These are phyloP conservation scores for Pseudomugil gertrudae DNA, from an alignment of 2,797 vertebrate genomes.

Conservation along the genomic window DNA sequence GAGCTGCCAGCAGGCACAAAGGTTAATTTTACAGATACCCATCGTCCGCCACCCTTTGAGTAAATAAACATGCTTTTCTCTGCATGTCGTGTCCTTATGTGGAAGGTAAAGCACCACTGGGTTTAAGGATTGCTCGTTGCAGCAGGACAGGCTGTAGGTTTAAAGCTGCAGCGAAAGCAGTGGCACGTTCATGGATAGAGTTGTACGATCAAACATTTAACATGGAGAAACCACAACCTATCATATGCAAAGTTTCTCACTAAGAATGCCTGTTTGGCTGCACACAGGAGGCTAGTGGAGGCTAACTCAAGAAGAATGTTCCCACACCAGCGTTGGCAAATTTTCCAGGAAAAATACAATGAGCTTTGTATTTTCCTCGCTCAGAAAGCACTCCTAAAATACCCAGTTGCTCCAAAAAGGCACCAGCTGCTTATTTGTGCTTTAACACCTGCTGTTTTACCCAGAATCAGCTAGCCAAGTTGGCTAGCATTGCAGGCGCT, in stretches of 20 bases:
- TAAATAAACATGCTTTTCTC: constrained; percentile 71
- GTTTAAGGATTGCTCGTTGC: background rate
- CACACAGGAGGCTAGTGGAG: background rate
- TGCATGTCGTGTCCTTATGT: constrained; percentile 8
- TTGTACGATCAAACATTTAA: background rate
- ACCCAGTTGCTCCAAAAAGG: constrained; percentile 16
- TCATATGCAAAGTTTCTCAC: no score
- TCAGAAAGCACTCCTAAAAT: constrained; percentile 29
- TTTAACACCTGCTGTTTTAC: constrained; percentile 44
- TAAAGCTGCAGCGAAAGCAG: background rate
- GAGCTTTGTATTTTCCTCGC: constrained; percentile 14
- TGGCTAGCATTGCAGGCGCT: constrained; percentile 26
- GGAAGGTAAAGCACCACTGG: constrained; percentile 24
- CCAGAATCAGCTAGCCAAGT: constrained; percentile 26
- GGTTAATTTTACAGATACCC: constrained; percentile 68
- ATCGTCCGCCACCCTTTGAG: constrained; percentile 73
- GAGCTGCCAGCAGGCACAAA: constrained; percentile 60
- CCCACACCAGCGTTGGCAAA: constrained; percentile 29
- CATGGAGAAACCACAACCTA: no score
- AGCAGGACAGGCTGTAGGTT: background rate
- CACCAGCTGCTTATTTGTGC: constrained; percentile 20
- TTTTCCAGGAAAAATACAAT: background rate
- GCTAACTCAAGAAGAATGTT: constrained; percentile 21
- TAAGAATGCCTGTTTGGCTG: no score
- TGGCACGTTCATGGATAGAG: background rate